These are phyloP conservation scores for Coregonus sp. DNA, from an alignment of 2,797 vertebrate genomes.

Conservation along the genomic window DNA sequence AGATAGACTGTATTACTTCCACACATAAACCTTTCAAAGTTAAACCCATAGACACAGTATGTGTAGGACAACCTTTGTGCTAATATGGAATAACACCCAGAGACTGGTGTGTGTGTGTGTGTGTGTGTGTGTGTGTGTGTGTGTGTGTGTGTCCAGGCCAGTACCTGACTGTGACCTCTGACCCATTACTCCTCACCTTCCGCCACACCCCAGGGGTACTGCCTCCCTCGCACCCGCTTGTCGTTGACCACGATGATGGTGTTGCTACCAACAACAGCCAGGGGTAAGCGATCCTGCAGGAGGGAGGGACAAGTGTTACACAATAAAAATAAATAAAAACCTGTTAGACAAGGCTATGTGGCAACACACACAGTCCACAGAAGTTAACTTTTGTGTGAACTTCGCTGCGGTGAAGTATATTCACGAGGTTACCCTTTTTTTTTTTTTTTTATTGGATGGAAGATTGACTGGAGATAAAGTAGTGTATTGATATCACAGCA, in stretches of 20 bases:
- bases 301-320: conserved; percentile 37
- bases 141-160: neutral
- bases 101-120: conserved; percentile 3
- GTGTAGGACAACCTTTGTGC: neutral
- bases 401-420: neutral
- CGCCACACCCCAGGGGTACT: conserved; percentile 97
- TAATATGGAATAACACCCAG: conserved; percentile 6
- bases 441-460: neutral
- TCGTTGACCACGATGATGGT: conserved; percentile 95
- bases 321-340: conserved; percentile 43
- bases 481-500: neutral
- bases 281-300: conserved; percentile 89
- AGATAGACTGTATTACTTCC: conserved; percentile 5
- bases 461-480: neutral
- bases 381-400: no score
- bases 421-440: neutral
- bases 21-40: conserved; percentile 14
- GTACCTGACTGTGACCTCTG: conserved; percentile 7
- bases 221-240: conserved; percentile 91
- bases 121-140: neutral
- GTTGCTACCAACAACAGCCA: conserved; percentile 96
- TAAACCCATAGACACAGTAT: conserved; percentile 18
- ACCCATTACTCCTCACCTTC: conserved; percentile 84
- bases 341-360: neutral
- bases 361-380: neutral